A percentile compares a stretch with the other conserved stretches of the same genome.
Conservation (phyloP, 2,113 vertebrate species). For the Lucifuga dentata region DNA sequence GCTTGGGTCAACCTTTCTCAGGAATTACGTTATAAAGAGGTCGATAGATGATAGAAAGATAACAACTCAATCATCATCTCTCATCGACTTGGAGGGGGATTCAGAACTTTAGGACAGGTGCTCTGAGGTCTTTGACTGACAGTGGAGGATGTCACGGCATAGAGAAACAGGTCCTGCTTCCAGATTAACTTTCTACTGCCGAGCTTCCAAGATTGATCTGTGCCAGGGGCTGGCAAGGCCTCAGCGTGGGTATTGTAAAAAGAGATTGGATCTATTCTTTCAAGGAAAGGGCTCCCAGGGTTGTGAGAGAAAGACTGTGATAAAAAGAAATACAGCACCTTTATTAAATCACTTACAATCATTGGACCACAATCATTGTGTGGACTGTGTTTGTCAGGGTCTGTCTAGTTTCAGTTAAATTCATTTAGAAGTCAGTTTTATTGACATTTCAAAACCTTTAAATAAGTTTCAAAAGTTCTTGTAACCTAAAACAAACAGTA, state of each 20-base stretch:
- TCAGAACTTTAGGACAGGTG: conserved; percentile 48
- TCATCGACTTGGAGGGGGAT: conserved; percentile 20
- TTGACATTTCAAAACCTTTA: neutral
- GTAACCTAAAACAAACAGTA: neutral
- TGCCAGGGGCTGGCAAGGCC: conserved; percentile 38
- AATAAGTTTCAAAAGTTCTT: neutral
- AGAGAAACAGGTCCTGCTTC: conserved; percentile 31
- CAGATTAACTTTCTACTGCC: conserved; percentile 62
- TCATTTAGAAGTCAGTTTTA: too few species aligned
- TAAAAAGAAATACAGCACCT: conserved; percentile 49
- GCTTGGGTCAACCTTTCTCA: neutral
- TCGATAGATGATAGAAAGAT: neutral
- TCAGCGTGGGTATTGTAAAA: conserved; percentile 43
- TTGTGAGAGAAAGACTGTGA: conserved; percentile 22
- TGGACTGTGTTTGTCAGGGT: neutral
- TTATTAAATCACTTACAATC: conserved; percentile 53
- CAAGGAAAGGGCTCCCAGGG: conserved; percentile 36
- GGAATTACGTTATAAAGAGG: neutral
- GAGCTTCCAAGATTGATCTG: conserved; percentile 50
- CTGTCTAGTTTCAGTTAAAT: neutral
- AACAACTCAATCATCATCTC: too few species aligned
- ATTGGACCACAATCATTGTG: too few species aligned
- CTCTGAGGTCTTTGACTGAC: conserved; percentile 47
- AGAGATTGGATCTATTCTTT: conserved; percentile 61
- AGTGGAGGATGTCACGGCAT: conserved; percentile 44